Evolutionary conservation across 1,140 invertebrate genomes (phyloP).

Genomic region (Euglossa dilemma): DNA sequence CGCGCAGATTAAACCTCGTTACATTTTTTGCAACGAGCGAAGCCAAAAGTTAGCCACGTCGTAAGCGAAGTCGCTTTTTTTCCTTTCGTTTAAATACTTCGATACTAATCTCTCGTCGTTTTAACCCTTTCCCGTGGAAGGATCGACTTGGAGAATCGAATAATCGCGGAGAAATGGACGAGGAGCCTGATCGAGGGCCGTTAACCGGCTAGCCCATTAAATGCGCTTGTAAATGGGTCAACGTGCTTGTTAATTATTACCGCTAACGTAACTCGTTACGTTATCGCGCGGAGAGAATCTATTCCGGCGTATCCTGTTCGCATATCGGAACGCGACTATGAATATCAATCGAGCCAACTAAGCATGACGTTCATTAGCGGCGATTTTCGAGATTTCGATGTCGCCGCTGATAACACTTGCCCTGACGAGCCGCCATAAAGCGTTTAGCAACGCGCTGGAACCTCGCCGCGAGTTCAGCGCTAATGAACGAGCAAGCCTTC

Average conservation of each 20-base stretch:
- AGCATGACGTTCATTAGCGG: background rate
- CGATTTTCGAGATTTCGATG: conserved; percentile 6
- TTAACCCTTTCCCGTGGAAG: background rate
- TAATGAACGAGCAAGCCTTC: too few relatives aligned
- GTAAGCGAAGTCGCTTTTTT: conserved; percentile 64
- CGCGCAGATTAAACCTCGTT: background rate
- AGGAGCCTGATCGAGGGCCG: too few relatives aligned
- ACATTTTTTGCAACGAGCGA: conserved; percentile 15
- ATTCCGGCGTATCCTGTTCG: background rate
- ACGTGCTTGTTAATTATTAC: conserved; percentile 7
- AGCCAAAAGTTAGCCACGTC: conserved; percentile 41
- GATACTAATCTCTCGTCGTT: background rate
- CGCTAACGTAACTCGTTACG: background rate
- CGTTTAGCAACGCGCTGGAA: background rate
- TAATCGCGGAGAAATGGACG: too few relatives aligned
- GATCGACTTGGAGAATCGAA: too few relatives aligned
- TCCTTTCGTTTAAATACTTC: background rate
- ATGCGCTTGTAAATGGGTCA: background rate
- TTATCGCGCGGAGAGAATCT: conserved; percentile 8
- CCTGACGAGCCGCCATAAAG: background rate
- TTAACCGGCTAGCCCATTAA: conserved; percentile 11
- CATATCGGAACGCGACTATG: conserved; percentile 17
- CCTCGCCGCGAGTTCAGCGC: too few relatives aligned
- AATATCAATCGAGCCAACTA: conserved; percentile 16
- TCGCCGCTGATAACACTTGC: background rate